Conservation (phyloP, 2,888 invertebrate genomes). For the Eilema caniola region DNA sequence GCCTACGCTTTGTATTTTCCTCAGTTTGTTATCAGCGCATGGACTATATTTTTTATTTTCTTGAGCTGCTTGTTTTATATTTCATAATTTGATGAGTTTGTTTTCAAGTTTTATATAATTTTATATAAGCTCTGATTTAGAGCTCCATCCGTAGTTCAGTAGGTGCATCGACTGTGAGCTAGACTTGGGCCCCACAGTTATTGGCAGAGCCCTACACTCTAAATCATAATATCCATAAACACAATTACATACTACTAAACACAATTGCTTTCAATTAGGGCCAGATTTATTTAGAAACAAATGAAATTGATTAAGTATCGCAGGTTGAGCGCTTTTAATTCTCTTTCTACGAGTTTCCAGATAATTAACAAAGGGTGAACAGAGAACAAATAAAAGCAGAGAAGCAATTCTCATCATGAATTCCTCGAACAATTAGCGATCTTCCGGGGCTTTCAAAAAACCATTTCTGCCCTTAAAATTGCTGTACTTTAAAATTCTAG, state of each 20-base stretch:
- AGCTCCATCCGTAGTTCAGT: no score
- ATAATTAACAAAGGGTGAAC: not conserved
- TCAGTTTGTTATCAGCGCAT: not conserved
- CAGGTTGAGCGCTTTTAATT: not conserved
- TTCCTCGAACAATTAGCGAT: not conserved
- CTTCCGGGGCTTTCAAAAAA: not conserved
- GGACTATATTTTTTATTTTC: no score
- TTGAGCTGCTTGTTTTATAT: not conserved
- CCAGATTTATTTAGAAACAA: conserved; percentile 2
- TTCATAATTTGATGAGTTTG: no score
- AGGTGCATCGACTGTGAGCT: not conserved
- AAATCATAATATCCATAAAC: not conserved
- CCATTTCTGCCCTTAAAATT: not conserved
- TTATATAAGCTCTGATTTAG: no score
- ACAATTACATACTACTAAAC: not conserved
- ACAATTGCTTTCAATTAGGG: conserved; percentile 1
- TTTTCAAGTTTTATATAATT: not conserved
- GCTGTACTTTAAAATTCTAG: not conserved
- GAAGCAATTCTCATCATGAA: not conserved
- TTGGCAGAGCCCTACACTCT: no score
- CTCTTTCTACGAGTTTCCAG: not conserved
- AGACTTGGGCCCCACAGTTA: not conserved
- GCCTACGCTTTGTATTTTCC: not conserved
- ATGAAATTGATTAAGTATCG: not conserved
- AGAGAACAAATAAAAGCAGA: not conserved